Conservation (phyloP, 1,140 invertebrate species). For the Homarus americanus region DNA sequence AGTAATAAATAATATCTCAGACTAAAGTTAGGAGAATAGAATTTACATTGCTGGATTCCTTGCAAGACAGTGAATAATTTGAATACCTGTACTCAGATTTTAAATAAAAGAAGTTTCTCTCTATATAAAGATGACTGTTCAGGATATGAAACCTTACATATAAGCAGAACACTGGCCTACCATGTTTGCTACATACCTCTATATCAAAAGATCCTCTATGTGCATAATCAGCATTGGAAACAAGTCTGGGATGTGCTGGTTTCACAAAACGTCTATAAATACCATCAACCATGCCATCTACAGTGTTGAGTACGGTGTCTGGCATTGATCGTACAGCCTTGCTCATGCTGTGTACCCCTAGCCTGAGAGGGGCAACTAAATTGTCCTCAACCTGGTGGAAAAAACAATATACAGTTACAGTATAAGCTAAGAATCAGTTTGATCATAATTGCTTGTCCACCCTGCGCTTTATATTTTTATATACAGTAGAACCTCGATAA, state of each 20-base stretch:
- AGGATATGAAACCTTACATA: too few relatives aligned
- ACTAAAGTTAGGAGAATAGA: too few relatives aligned
- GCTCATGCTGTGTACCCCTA: conserved; percentile 79
- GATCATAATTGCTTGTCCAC: too few relatives aligned
- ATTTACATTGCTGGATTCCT: too few relatives aligned
- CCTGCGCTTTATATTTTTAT: background rate
- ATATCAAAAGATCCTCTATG: conserved; percentile 77
- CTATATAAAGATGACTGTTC: too few relatives aligned
- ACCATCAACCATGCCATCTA: conserved; percentile 90
- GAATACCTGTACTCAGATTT: too few relatives aligned
- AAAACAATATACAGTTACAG: background rate
- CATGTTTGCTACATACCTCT: conserved; percentile 43
- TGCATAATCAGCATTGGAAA: conserved; percentile 30
- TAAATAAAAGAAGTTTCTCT: too few relatives aligned
- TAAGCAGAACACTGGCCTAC: background rate
- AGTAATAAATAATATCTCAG: too few relatives aligned
- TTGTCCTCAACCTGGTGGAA: conserved; percentile 70
- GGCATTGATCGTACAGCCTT: conserved; percentile 79
- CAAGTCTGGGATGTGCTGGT: conserved; percentile 44
- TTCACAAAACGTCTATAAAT: conserved; percentile 79
- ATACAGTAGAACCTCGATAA: too few relatives aligned
- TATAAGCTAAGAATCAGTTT: too few relatives aligned
- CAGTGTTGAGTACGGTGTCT: conserved; percentile 82
- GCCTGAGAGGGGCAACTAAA: conserved; percentile 73
- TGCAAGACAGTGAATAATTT: too few relatives aligned